Evolutionary conservation across 2,888 invertebrate genomes (phyloP), one percentile per base, ranked within the genome.

Genomic region (Leptinotarsa juncta): DNA sequence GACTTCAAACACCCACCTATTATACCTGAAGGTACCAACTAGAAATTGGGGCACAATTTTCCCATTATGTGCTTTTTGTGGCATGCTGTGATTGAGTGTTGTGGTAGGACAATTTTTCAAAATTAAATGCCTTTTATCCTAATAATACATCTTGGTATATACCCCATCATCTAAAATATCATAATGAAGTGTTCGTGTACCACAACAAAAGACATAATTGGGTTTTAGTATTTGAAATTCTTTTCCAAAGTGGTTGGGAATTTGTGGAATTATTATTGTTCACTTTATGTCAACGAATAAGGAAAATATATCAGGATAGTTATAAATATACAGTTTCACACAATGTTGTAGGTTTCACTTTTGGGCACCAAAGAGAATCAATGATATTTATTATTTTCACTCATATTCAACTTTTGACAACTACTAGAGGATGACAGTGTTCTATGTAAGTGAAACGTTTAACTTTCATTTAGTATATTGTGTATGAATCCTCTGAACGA

Each of bases 61-160:
- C 42, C 62, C n/a, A 62, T 62, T 62, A 62, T 42, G 18, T 62
- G n/a, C 62, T 42, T 62, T 62, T 42, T 42, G 32, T 42, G 16
- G 62, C 62, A 62, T 62, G 62, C 18, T 62, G 62, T 62, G 62
- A 62, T 62, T 62, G 62, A 62, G 26, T 15, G 62, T 42, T 60
- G 69, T 69, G 69, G 69, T 57, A 49, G 69, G 69, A 69, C 69
- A 69, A 23, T 73, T 73, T 74, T 67, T 67, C 53, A 3, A 72
- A 72, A 72, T 72, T 72, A 72, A 66, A 57, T 72, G 67, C 66
- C 48, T 67, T 20, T 67, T 49, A 16, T 20, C 12, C 16, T 72
- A 67, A 72, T 72, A 57, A 72, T 67, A 72, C 67, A 49, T 55
- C 48, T 67, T 49, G 23, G 55, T 67, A 16, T 67, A 57, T 53